Evolutionary conservation across 2,797 vertebrate genomes (phyloP).

Genomic region (Coilia nasus): DNA sequence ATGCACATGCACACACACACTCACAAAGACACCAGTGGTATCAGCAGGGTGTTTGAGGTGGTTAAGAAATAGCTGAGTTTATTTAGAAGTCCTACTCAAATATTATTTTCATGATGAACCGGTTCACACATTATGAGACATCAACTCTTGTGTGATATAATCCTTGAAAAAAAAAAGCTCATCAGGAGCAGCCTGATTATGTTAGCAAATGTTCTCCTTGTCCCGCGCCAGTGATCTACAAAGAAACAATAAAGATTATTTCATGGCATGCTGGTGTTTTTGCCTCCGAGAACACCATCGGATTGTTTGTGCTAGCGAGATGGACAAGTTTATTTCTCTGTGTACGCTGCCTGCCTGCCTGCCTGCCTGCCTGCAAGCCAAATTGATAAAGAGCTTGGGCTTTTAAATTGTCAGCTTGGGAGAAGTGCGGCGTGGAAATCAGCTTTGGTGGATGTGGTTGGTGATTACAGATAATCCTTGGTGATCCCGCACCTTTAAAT

Average conservation of each 20-base stretch:
- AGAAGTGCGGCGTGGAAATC: slow-evolving; percentile 63
- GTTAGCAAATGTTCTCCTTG: neutral
- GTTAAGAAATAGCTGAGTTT: neutral
- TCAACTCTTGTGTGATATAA: neutral
- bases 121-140: neutral
- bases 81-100: neutral
- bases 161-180: neutral
- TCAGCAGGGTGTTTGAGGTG: neutral
- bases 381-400: slow-evolving; percentile 50
- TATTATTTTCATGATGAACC: neutral
- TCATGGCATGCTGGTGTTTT: neutral
- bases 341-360: neutral
- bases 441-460: slow-evolving; percentile 65
- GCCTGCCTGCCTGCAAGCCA: neutral
- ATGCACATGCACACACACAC: neutral
- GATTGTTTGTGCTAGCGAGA: neutral
- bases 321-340: neutral
- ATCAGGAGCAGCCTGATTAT: neutral
- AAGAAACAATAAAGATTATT: neutral
- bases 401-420: slow-evolving; percentile 54
- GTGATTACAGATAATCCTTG: slow-evolving; percentile 66
- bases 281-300: neutral
- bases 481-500: slow-evolving; percentile 71
- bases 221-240: neutral
- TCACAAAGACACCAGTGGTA: neutral